A percentile compares a stretch with the other conserved stretches of the same genome.
These are phyloP conservation scores for Neopipo cinnamomea DNA, from an alignment of 2,113 vertebrate species.

Conservation along the genomic window DNA sequence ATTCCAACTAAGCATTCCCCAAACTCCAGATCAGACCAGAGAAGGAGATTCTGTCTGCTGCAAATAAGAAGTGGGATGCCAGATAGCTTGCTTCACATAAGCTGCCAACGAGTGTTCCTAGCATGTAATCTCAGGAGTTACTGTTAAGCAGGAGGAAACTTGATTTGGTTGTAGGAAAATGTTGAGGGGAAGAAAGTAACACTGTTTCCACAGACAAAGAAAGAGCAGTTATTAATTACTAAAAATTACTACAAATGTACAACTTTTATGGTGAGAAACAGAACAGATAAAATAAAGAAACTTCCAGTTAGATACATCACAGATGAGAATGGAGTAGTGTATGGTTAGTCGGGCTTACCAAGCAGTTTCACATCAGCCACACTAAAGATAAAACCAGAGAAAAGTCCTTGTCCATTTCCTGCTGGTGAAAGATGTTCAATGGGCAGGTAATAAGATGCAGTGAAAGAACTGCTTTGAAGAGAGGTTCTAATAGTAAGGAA, in stretches of 20 bases:
- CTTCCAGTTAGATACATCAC: not conserved
- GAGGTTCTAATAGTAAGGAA: not conserved
- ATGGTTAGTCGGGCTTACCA: not conserved
- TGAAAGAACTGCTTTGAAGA: not conserved
- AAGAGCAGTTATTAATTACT: not conserved
- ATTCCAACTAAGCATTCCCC: constrained; percentile 12
- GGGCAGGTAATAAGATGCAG: not conserved
- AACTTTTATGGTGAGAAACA: not conserved
- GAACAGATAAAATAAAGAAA: not conserved
- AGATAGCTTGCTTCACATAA: not conserved
- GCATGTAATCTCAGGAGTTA: not conserved
- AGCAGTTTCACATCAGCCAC: not conserved
- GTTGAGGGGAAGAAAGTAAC: not conserved
- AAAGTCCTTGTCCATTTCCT: not conserved
- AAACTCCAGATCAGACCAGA: not conserved
- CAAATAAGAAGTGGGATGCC: not conserved
- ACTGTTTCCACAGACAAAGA: not conserved
- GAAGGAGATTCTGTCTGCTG: not conserved
- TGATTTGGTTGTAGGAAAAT: not conserved
- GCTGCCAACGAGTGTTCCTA: not conserved
- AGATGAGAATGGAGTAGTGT: not conserved
- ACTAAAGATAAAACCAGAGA: not conserved
- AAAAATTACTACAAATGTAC: not conserved
- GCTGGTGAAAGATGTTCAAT: not conserved
- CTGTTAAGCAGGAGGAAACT: not conserved